phyloP scores from a whole-genome alignment of 2,113 vertebrate species.

The Pseudois nayaur region DNA sequence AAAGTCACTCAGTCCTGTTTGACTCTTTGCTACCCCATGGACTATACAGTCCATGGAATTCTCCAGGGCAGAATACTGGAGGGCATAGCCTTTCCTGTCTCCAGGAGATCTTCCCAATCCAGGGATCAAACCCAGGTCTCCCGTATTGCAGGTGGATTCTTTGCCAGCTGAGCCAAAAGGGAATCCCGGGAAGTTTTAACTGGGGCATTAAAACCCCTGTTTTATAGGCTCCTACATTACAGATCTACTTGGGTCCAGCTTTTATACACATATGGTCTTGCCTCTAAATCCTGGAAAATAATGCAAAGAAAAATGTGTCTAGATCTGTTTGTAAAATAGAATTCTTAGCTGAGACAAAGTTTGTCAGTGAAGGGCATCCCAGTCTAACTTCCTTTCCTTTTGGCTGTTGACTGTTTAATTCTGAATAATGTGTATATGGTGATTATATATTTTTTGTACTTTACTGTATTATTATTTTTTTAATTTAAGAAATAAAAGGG shows the following conservation, averaged over 20 bases:
- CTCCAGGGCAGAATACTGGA: background rate
- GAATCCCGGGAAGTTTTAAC: background rate
- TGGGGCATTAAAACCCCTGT: background rate
- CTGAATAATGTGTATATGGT: background rate
- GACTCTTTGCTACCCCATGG: background rate
- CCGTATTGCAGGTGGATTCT: background rate
- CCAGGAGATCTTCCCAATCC: background rate
- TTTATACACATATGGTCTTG: background rate
- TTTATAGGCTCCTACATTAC: background rate
- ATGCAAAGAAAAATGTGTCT: background rate
- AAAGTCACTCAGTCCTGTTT: rapidly evolving
- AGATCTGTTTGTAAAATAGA: background rate
- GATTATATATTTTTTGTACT: background rate
- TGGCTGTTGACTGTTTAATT: background rate
- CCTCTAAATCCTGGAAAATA: background rate
- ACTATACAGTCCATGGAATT: background rate
- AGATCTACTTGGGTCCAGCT: background rate
- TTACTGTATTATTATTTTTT: background rate
- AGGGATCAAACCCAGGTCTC: background rate
- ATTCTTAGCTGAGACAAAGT: background rate
- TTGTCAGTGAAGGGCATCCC: background rate
- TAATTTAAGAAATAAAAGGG: background rate
- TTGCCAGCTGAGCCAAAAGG: background rate
- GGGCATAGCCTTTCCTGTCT: background rate
- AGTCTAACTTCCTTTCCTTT: background rate